phyloP scores from a whole-genome alignment of 92 coral and sea anemone species.

The Porites lobata region DNA sequence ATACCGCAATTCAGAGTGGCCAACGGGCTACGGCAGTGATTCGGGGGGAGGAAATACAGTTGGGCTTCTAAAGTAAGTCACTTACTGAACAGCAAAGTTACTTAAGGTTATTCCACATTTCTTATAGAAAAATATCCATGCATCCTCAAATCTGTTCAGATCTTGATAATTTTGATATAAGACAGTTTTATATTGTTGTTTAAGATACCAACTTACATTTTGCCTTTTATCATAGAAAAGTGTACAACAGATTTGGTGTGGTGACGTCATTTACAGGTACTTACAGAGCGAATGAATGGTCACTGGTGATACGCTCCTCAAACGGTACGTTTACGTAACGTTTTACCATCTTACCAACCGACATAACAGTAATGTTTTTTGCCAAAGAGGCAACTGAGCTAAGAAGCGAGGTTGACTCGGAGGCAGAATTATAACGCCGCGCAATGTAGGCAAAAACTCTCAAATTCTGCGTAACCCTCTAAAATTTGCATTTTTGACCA shows the following conservation, averaged over 20 bases:
- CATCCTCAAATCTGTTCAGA: background rate
- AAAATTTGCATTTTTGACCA: too few species aligned
- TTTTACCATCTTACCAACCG: too few species aligned
- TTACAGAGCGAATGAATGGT: conserved; percentile 31
- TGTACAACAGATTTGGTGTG: conserved; percentile 7
- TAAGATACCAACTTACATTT: background rate
- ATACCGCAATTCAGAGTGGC: background rate
- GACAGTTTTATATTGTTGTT: background rate
- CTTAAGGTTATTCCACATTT: background rate
- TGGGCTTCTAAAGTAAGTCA: conserved; percentile 17
- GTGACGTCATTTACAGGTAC: conserved; percentile 37
- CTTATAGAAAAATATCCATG: background rate
- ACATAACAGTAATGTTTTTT: too few species aligned
- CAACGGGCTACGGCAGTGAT: background rate
- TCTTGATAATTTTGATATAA: too few species aligned
- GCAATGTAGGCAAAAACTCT: too few species aligned
- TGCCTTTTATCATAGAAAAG: conserved; percentile 1
- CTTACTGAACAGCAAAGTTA: background rate
- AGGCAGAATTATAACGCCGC: too few species aligned
- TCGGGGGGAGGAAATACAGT: conserved; percentile 10
- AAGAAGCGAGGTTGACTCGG: too few species aligned
- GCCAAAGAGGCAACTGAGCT: too few species aligned
- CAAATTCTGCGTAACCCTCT: too few species aligned
- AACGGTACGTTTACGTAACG: background rate
- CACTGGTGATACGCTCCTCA: background rate